Evolutionary conservation across 1,140 invertebrate species (phyloP).

Genomic region (Drosophila santomea): DNA sequence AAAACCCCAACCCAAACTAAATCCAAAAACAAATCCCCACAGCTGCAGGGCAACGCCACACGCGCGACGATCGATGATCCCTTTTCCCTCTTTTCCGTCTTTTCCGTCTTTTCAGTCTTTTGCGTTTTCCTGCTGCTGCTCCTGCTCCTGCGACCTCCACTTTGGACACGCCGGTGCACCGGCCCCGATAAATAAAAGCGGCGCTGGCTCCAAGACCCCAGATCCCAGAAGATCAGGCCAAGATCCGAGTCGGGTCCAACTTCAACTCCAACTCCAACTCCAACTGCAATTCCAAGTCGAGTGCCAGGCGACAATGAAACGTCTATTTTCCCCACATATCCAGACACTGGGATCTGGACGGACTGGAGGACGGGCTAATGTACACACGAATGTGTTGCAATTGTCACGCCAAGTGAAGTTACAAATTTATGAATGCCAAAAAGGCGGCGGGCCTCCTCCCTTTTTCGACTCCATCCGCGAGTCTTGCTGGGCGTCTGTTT

Average conservation of each 20-base stretch:
- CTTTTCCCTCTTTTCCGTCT: neutral
- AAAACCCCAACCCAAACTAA: constrained; percentile 47
- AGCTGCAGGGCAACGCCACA: constrained; percentile 60
- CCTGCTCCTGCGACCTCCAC: constrained; percentile 42
- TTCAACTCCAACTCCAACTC: constrained; percentile 1
- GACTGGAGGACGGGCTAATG: constrained; percentile 71
- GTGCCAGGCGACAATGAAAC: constrained; percentile 79
- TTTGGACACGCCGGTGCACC: constrained; percentile 77
- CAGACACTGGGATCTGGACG: constrained; percentile 24
- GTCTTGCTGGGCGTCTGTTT: constrained; percentile 32
- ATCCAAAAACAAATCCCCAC: constrained; percentile 42
- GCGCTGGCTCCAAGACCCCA: constrained; percentile 43
- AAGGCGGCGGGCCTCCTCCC: constrained; percentile 49
- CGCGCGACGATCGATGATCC: constrained; percentile 53
- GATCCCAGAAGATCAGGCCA: constrained; percentile 18
- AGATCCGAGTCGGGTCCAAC: constrained; percentile 9
- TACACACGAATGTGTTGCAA: constrained; percentile 83
- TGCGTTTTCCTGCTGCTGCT: neutral
- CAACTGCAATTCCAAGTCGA: neutral
- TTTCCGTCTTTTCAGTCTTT: too few relatives aligned
- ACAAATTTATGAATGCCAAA: constrained; percentile 84
- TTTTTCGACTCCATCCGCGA: constrained; percentile 26
- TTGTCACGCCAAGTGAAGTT: constrained; percentile 84
- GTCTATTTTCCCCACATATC: constrained; percentile 78
- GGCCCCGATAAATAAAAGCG: constrained; percentile 76